Percentiles rank a stretch among this genome's conserved stretches.
phyloP scores from a whole-genome alignment of 2,113 vertebrate genomes.

The Rhipidura dahli region DNA sequence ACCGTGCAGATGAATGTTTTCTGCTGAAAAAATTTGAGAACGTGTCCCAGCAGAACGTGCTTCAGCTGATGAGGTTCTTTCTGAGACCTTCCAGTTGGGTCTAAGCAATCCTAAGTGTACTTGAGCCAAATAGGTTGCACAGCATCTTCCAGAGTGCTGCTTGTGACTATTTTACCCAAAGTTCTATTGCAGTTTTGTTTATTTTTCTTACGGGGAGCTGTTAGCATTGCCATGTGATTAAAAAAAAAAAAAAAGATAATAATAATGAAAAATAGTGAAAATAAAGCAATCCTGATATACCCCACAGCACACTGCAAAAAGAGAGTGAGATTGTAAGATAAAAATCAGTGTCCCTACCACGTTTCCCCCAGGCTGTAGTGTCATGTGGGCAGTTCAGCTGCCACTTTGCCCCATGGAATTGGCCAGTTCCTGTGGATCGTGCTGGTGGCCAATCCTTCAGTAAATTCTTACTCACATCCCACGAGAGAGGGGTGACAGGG shows the following conservation, averaged over 20 bases:
- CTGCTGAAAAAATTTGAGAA: neutral
- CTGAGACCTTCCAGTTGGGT: neutral
- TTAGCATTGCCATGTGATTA: neutral
- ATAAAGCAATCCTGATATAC: neutral
- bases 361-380: neutral
- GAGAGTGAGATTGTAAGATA: neutral
- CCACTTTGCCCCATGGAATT: neutral
- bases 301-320: neutral
- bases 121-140: slow-evolving; percentile 16
- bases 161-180: slow-evolving; percentile 15
- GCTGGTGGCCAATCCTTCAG: neutral
- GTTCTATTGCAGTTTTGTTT: neutral
- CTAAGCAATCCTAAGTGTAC: slow-evolving; percentile 48
- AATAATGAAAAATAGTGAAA: neutral
- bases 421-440: slow-evolving; percentile 1
- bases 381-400: neutral
- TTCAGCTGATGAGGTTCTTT: slow-evolving; percentile 6
- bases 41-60: neutral
- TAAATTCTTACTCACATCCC: neutral
- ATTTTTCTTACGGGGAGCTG: neutral
- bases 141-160: neutral
- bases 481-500: neutral
- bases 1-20: neutral
- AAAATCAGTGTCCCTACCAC: neutral
- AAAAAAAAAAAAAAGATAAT: neutral